phyloP scores from a whole-genome alignment of 1,140 invertebrate species.

The Magallana ariakensis region DNA sequence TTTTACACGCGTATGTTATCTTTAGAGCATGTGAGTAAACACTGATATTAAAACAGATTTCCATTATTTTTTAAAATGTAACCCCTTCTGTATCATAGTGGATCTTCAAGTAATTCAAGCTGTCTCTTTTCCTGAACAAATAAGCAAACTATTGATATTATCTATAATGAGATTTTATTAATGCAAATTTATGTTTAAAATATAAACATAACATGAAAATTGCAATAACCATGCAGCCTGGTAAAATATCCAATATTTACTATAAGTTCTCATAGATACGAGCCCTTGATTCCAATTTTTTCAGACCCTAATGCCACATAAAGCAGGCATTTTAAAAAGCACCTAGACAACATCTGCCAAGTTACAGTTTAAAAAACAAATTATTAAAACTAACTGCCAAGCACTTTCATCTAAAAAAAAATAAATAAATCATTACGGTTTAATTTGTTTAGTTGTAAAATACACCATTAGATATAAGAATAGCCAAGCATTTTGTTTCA shows the following conservation, averaged over 20 bases:
- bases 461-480: too few relatives aligned
- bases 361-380: not conserved
- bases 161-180: slow-evolving; percentile 22
- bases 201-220: slow-evolving; percentile 32
- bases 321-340: slow-evolving; percentile 4
- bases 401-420: not conserved
- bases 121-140: too few relatives aligned
- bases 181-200: slow-evolving; percentile 34
- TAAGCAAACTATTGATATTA: not conserved
- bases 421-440: too few relatives aligned
- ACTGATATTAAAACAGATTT: too few relatives aligned
- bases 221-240: slow-evolving; percentile 14
- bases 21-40: too few relatives aligned
- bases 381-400: not conserved
- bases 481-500: too few relatives aligned
- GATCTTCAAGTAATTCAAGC: too few relatives aligned
- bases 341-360: slow-evolving; percentile 18
- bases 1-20: too few relatives aligned
- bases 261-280: not conserved
- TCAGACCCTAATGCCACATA: not conserved
- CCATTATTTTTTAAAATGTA: too few relatives aligned
- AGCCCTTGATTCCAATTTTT: not conserved
- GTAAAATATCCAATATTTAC: slow-evolving; percentile 1
- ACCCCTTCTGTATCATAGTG: too few relatives aligned
- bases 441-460: too few relatives aligned